Evolutionary conservation across 2,888 invertebrate genomes (phyloP).

Genomic region (Leptarthrus brevirostris): DNA sequence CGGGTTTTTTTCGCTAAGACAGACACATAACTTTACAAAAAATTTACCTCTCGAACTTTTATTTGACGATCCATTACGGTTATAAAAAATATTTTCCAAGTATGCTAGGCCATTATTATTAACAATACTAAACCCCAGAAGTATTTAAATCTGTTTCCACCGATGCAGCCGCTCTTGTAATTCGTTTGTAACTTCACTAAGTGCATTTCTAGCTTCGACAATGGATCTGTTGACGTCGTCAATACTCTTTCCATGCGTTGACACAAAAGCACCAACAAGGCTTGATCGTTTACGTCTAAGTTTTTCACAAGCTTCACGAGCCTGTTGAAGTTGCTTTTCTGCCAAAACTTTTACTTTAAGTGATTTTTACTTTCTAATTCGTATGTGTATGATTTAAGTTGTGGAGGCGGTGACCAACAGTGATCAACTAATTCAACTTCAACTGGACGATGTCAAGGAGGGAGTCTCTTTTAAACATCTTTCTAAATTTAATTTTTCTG

Average conservation of each 20-base stretch:
- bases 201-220: conserved; percentile 89
- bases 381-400: conserved; percentile 92
- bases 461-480: conserved; percentile 82
- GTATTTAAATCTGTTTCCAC: conserved; percentile 79
- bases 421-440: conserved; percentile 91
- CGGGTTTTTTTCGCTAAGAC: too few species aligned
- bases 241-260: conserved; percentile 95
- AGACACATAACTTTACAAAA: background rate
- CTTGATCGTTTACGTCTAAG: conserved; percentile 93
- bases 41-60: conserved; percentile 67
- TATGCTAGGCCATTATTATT: conserved; percentile 87
- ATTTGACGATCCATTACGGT: conserved; percentile 69
- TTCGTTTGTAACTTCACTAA: conserved; percentile 94
- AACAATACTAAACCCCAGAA: conserved; percentile 85
- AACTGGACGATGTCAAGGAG: conserved; percentile 75
- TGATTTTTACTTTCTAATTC: conserved; percentile 93
- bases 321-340: conserved; percentile 65
- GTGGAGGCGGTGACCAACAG: conserved; percentile 89
- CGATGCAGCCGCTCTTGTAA: conserved; percentile 92
- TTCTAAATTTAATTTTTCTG: conserved; percentile 85
- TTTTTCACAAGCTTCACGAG: conserved; percentile 85
- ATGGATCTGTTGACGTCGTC: conserved; percentile 97
- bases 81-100: conserved; percentile 82
- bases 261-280: conserved; percentile 94
- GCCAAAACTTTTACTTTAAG: conserved; percentile 69